Conservation (phyloP, 1,140 invertebrate species). For the Drosophila quadrilineata region DNA sequence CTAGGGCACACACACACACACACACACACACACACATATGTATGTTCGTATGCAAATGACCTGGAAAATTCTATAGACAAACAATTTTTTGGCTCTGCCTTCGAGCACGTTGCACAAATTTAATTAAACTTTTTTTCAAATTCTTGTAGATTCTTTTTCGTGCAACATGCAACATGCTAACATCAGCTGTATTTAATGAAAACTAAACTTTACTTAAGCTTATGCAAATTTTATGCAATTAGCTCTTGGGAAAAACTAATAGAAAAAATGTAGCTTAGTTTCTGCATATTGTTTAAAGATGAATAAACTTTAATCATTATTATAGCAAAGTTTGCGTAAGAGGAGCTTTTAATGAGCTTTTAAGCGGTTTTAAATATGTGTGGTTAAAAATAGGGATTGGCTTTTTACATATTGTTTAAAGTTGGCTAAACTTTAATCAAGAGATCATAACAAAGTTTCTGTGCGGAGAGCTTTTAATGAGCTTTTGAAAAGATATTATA, state of each 20-base stretch:
- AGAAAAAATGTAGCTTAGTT: conserved; percentile 25
- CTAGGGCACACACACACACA: conserved; percentile 3
- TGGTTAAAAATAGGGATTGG: no score
- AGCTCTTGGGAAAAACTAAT: conserved; percentile 24
- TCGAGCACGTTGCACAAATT: conserved; percentile 22
- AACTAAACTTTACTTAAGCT: conserved; percentile 36
- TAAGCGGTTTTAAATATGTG: no score
- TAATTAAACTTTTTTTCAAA: conserved; percentile 55
- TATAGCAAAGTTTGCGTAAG: no score
- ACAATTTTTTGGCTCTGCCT: conserved; percentile 21
- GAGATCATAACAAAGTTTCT: no score
- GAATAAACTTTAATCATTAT: no score
- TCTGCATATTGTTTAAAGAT: neutral
- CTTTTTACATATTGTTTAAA: no score
- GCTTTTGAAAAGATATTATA: neutral
- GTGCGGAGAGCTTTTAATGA: neutral
- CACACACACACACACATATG: conserved; percentile 9
- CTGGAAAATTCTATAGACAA: conserved; percentile 45
- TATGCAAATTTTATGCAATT: conserved; percentile 68
- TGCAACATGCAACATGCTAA: conserved; percentile 64
- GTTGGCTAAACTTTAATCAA: no score
- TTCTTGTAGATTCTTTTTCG: conserved; percentile 2
- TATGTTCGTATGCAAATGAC: conserved; percentile 32
- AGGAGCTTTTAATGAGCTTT: no score
- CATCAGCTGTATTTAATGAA: conserved; percentile 38